Evolutionary conservation across 2,888 invertebrate species (phyloP).

Genomic region (Melikaiella ostensackeni): DNA sequence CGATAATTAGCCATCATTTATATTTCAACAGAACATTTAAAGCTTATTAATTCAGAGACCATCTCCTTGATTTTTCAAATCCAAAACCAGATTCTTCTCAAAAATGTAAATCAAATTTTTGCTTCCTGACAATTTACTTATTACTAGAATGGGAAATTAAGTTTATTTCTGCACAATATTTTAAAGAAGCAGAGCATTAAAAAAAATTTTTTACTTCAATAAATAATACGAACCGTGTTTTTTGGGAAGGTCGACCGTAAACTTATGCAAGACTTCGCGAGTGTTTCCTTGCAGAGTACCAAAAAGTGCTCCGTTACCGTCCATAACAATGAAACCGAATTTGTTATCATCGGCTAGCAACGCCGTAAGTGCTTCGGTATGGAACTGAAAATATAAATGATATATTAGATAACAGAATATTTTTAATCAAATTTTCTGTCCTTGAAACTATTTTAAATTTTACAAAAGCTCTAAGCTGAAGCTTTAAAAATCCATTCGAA

Average conservation of each 20-base stretch:
- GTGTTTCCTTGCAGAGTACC: slow-evolving; percentile 98
- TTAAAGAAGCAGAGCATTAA: slow-evolving; percentile 31
- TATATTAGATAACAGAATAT: slow-evolving; percentile 9
- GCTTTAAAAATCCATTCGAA: neutral
- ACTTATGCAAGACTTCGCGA: slow-evolving; percentile 94
- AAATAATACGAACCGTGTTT: slow-evolving; percentile 88
- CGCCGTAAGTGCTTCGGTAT: slow-evolving; percentile 97
- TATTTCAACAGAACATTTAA: neutral
- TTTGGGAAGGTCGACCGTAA: slow-evolving; percentile 98
- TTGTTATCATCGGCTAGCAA: slow-evolving; percentile 99
- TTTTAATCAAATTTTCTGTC: neutral
- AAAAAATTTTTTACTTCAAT: slow-evolving; percentile 29
- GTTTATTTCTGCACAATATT: neutral
- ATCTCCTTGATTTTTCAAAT: no score
- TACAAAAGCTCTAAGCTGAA: neutral
- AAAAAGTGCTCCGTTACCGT: slow-evolving; percentile 99
- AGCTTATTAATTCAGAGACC: neutral
- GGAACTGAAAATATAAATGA: slow-evolving; percentile 80
- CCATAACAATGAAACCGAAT: slow-evolving; percentile 99
- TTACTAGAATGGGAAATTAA: neutral
- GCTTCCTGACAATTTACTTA: no score
- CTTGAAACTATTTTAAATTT: neutral
- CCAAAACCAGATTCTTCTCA: no score
- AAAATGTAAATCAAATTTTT: no score
- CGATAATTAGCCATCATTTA: neutral